Percentiles rank a stretch among this genome's conserved stretches.
phyloP scores from a whole-genome alignment of 2,888 invertebrate species.

The Bedellia somnulentella region DNA sequence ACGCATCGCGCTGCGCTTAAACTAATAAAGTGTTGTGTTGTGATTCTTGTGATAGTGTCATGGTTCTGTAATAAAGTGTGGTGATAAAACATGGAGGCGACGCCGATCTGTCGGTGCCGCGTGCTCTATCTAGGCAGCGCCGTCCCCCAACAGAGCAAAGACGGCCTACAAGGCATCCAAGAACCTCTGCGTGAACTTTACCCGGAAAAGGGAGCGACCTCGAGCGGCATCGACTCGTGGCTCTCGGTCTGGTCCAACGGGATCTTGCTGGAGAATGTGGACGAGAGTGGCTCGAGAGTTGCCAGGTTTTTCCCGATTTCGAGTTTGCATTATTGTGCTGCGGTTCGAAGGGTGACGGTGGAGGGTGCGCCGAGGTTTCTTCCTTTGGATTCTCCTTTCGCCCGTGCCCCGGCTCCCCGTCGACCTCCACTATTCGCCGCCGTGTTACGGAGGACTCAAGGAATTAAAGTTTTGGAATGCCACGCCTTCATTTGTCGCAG shows the following conservation, averaged over 20 bases:
- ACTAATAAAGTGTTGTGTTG: slow-evolving; percentile 19
- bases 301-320: slow-evolving; percentile 96
- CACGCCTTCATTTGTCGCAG: slow-evolving; percentile 98
- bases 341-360: slow-evolving; percentile 83
- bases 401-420: slow-evolving; percentile 85
- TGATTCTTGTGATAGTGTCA: slow-evolving; percentile 40
- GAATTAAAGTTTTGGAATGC: slow-evolving; percentile 97
- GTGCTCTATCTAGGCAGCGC: slow-evolving; percentile 96
- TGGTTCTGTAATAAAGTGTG: slow-evolving; percentile 45
- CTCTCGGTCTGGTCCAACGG: slow-evolving; percentile 97
- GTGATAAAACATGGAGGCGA: slow-evolving; percentile 70
- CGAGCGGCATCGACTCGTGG: slow-evolving; percentile 94
- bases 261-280: slow-evolving; percentile 91
- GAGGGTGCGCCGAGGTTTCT: slow-evolving; percentile 83
- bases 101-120: slow-evolving; percentile 94
- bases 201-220: slow-evolving; percentile 89
- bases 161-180: slow-evolving; percentile 96
- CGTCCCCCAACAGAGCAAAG: slow-evolving; percentile 96
- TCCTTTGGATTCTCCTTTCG: slow-evolving; percentile 94
- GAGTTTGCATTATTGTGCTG: slow-evolving; percentile 93
- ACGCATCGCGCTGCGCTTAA: slow-evolving; percentile 18
- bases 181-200: slow-evolving; percentile 95
- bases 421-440: slow-evolving; percentile 98
- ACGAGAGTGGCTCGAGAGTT: slow-evolving; percentile 91
- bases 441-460: slow-evolving; percentile 91